phyloP scores from a whole-genome alignment of 1,140 invertebrate genomes.

The Drosophila azteca region DNA sequence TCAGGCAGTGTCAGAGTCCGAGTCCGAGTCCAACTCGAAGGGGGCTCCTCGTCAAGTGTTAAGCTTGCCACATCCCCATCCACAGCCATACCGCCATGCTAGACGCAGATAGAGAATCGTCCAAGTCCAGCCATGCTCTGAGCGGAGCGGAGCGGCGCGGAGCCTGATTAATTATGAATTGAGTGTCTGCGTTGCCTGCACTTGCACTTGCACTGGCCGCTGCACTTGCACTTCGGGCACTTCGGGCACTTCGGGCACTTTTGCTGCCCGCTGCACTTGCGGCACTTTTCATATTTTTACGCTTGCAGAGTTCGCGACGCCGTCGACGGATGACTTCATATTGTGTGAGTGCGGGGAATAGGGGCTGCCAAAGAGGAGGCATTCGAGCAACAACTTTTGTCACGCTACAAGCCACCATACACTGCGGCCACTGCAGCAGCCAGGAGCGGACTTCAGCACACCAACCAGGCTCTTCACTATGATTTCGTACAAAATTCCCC shows the following conservation, averaged over 20 bases:
- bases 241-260: constrained; percentile 19
- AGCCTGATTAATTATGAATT: constrained; percentile 78
- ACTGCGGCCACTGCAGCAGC: background rate
- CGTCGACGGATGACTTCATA: constrained; percentile 16
- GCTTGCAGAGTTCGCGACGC: constrained; percentile 63
- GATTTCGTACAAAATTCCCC: no score
- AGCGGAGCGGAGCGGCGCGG: constrained; percentile 4
- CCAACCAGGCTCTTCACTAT: no score
- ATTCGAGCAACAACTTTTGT: constrained; percentile 78
- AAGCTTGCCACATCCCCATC: constrained; percentile 18
- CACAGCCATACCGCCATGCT: background rate
- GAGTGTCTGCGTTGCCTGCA: constrained; percentile 57
- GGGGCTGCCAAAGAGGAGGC: constrained; percentile 39
- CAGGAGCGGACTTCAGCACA: constrained; percentile 39
- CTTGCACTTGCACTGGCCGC: constrained; percentile 31
- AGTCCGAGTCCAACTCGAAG: background rate
- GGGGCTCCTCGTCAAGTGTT: constrained; percentile 32
- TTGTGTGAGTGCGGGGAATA: constrained; percentile 1
- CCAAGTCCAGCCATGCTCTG: no score
- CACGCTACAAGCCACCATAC: constrained; percentile 59
- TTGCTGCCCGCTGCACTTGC: constrained; percentile 34
- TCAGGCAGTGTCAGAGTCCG: constrained; percentile 13
- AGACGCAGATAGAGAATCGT: constrained; percentile 2
- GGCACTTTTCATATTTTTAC: constrained; percentile 80
- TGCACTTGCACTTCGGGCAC: constrained; percentile 13